phyloP scores from a whole-genome alignment of 2,888 invertebrate genomes.

The Hirudinaria manillensis region DNA sequence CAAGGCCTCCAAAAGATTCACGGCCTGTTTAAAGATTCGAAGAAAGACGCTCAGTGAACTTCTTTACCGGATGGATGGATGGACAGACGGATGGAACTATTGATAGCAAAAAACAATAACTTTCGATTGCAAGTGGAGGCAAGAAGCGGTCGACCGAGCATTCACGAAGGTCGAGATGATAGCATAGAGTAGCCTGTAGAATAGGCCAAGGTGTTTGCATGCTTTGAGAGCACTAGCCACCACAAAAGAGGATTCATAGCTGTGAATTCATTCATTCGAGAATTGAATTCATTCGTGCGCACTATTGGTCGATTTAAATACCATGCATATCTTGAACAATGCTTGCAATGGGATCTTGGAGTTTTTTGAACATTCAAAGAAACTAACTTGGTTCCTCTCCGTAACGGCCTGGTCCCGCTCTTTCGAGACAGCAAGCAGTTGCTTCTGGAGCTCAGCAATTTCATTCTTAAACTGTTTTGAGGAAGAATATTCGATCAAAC shows the following conservation, averaged over 20 bases:
- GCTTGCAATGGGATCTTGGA: not conserved
- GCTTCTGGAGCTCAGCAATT: not conserved
- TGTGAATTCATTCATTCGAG: too few species aligned
- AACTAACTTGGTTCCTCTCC: conserved; percentile 9
- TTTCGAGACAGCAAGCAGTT: not conserved
- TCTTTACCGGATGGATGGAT: not conserved
- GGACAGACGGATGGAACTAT: too few species aligned
- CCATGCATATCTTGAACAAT: not conserved
- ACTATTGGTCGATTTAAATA: not conserved
- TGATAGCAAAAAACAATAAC: too few species aligned
- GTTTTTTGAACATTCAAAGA: not conserved
- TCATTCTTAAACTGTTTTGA: conserved; percentile 14
- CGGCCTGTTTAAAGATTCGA: not conserved
- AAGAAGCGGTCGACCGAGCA: too few species aligned
- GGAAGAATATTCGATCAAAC: not conserved
- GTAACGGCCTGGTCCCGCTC: conserved; percentile 6
- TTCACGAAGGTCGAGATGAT: too few species aligned
- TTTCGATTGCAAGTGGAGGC: too few species aligned
- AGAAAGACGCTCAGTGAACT: not conserved
- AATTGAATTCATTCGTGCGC: too few species aligned
- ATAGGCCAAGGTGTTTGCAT: too few species aligned
- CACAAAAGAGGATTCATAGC: too few species aligned
- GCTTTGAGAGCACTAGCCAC: too few species aligned
- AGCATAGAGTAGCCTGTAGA: too few species aligned
- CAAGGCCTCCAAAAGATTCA: not conserved